A percentile compares a stretch with the other conserved stretches of the same genome.
phyloP scores from a whole-genome alignment of 23 tunicate genomes.

The Ascidia mentula region DNA sequence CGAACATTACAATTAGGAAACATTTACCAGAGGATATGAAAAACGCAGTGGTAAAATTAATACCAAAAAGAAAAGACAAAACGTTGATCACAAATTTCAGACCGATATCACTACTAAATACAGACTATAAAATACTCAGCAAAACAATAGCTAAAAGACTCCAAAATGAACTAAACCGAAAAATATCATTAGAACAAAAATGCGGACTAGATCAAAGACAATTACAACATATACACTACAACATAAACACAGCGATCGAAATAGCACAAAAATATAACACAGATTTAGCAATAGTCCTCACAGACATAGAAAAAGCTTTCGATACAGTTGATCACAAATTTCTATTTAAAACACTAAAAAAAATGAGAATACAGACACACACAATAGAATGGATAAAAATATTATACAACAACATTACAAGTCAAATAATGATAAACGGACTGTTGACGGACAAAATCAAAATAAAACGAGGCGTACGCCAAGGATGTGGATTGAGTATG shows the following conservation, averaged over 20 bases:
- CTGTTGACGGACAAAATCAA: neutral
- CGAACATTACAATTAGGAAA: too few species aligned
- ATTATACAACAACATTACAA: slow-evolving; percentile 5
- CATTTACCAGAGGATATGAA: too few species aligned
- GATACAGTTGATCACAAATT: slow-evolving; percentile 20
- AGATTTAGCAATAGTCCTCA: neutral
- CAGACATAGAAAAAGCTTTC: neutral
- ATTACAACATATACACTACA: neutral
- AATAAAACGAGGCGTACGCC: slow-evolving; percentile 30
- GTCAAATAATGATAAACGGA: slow-evolving; percentile 15
- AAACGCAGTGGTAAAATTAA: neutral
- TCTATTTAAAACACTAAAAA: neutral
- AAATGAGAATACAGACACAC: neutral
- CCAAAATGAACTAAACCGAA: neutral
- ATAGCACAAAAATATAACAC: neutral
- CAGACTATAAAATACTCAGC: neutral
- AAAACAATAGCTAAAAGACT: neutral
- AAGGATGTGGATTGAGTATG: slow-evolving; percentile 44
- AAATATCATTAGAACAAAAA: neutral
- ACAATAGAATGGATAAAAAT: neutral
- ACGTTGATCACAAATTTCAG: neutral
- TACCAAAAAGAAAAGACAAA: neutral
- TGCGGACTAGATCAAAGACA: too few species aligned
- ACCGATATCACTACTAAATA: neutral
- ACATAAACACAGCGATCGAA: neutral